These are phyloP conservation scores for Ammodytes marinus DNA, from an alignment of 2,113 vertebrate species.

Conservation along the genomic window DNA sequence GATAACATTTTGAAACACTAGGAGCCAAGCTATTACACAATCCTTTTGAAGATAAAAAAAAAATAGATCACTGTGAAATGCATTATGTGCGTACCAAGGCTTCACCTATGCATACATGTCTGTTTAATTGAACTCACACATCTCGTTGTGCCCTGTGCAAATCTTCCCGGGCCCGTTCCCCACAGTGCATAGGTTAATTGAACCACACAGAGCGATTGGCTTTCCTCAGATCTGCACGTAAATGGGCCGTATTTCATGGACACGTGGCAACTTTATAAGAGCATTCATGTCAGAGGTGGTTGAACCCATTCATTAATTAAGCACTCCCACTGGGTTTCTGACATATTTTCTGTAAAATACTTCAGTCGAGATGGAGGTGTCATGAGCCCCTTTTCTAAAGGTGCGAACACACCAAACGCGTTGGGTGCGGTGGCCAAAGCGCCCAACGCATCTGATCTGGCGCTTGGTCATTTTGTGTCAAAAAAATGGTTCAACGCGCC, in stretches of 20 bases:
- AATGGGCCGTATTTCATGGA: conserved; percentile 60
- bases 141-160: conserved; percentile 41
- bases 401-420: too few relatives aligned
- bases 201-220: conserved; percentile 44
- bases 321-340: neutral
- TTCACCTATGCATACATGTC: conserved; percentile 31
- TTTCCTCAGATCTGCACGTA: conserved; percentile 36
- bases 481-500: too few relatives aligned
- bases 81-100: conserved; percentile 30
- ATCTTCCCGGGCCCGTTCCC: conserved; percentile 20
- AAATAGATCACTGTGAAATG: conserved; percentile 17
- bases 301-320: conserved; percentile 51
- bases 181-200: conserved; percentile 64
- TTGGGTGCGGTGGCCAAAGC: too few relatives aligned
- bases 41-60: conserved; percentile 21
- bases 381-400: neutral
- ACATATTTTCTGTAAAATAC: conserved; percentile 26
- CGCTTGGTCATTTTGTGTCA: too few relatives aligned
- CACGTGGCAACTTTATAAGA: conserved; percentile 57
- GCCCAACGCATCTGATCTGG: too few relatives aligned
- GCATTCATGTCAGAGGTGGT: conserved; percentile 61
- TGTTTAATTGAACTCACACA: conserved; percentile 65
- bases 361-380: conserved; percentile 22
- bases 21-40: conserved; percentile 1
- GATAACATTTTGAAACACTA: neutral